Percentiles rank a stretch among this genome's conserved stretches.
Evolutionary conservation across 2,797 vertebrate species (phyloP).

Genomic region (Toxotes lorentzi): DNA sequence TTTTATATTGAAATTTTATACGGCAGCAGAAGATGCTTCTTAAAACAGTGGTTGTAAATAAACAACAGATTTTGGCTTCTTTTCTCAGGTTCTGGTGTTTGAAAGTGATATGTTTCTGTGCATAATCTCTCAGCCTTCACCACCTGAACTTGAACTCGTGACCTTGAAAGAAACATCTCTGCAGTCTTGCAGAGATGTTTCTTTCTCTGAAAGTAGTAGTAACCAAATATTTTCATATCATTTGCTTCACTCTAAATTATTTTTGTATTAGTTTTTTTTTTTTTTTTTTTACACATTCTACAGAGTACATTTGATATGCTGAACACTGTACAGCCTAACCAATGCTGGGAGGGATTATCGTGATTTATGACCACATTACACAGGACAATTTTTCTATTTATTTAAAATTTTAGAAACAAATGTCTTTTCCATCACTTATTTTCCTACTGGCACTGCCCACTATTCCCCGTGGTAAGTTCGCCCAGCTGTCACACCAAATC

Average conservation of each 20-base stretch:
- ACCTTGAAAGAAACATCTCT: background rate
- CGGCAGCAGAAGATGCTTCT: background rate
- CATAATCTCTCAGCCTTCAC: background rate
- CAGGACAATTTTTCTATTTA: background rate
- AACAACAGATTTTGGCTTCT: background rate
- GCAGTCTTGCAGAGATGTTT: background rate
- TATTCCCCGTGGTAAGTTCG: constrained; percentile 5
- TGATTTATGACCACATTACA: background rate
- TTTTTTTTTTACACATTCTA: background rate
- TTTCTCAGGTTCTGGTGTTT: background rate
- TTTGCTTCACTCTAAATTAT: constrained; percentile 1
- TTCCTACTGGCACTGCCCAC: constrained; percentile 23
- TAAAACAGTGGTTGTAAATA: background rate
- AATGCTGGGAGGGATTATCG: background rate
- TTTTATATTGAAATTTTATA: background rate
- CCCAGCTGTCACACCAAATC: constrained; percentile 36
- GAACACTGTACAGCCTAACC: background rate
- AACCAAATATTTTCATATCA: background rate
- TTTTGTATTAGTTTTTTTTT: background rate
- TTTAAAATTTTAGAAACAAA: background rate
- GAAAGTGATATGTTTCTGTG: background rate
- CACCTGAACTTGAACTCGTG: background rate
- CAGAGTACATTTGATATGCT: background rate
- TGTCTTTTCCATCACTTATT: constrained; percentile 13
- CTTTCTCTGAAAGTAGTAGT: background rate